Base-by-base conservation (phyloP, 1,140 invertebrate species). In the Drosophila gunungcola region DNA sequence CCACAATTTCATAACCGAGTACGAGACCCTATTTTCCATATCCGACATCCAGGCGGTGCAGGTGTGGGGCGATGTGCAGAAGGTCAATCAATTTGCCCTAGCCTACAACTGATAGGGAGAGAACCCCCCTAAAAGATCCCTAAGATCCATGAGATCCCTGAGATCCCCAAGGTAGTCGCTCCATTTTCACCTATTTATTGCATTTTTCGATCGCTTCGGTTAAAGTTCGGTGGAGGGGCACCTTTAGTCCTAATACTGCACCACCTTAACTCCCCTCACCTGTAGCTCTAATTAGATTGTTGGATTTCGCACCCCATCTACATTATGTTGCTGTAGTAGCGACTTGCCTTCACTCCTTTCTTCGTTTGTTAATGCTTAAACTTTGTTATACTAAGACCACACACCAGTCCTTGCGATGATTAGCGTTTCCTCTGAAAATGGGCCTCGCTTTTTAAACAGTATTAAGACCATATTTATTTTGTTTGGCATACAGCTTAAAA, bases 41-140 rank as follows among this genome's bases (percentile, higher is more conserved):
- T 43, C 84, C 11, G 76, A 77, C 9, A 88, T 88, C 57, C 64
- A 89, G 53, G 75, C 85, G 32, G 36, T 92, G 11, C 91, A 92
- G 64, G 80, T 92, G 34, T 92, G 91, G 89, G 91, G 89, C 21
- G 91, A 92, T 76, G 89, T 92, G 12, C 51, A 81, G 56, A 92
- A 92, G 68, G 68, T 92, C 25, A 78, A 69, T 6, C 64, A 78
- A 27, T 70, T 92, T 64, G 61, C 75, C 43, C 65, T 92, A 46
- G 34, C 12, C 56, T 88, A 88, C 42, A 76, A 88, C 67, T 89
- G 69, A 85, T 54, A 45, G 60, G 46, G 52, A 55, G 53, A 21
- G 16, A 45, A 29, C 7, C 25, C 13, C 11, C 34, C 25, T 1
- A 32, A 32, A 48, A 16, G 7, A 7, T 10, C 7, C 60, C 54